phyloP scores from a whole-genome alignment of 1,140 invertebrate species.

The Hermetia illucens region DNA sequence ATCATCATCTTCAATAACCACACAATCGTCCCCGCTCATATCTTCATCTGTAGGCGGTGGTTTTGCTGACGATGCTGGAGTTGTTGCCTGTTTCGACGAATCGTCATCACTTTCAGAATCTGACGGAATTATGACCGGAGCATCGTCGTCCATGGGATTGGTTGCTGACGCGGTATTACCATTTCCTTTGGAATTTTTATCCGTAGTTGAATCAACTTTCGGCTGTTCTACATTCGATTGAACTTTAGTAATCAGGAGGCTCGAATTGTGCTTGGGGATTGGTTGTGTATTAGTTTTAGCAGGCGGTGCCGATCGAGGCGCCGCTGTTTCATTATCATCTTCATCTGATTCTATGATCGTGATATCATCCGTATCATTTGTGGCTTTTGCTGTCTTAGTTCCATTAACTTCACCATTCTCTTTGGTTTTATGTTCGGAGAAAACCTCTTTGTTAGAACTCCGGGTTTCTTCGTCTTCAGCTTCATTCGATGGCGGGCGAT shows the following conservation, averaged over 20 bases:
- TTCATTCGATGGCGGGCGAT: too few relatives aligned
- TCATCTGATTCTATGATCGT: slow-evolving; percentile 14
- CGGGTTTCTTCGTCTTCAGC: too few relatives aligned
- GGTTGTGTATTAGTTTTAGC: slow-evolving; percentile 10
- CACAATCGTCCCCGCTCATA: slow-evolving; percentile 42
- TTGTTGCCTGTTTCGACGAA: slow-evolving; percentile 5
- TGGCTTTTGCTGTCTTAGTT: slow-evolving; percentile 1
- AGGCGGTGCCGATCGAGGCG: slow-evolving; percentile 2
- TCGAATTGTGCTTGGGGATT: too few relatives aligned
- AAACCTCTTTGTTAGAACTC: too few relatives aligned
- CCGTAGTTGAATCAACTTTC: too few relatives aligned
- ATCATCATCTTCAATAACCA: slow-evolving; percentile 44
- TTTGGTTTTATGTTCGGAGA: slow-evolving; percentile 7
- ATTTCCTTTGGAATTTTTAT: slow-evolving; percentile 3
- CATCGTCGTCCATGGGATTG: slow-evolving; percentile 18
- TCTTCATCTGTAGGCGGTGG: slow-evolving; percentile 15
- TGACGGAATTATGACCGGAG: slow-evolving; percentile 19
- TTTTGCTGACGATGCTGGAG: slow-evolving; percentile 2
- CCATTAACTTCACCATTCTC: slow-evolving; percentile 16
- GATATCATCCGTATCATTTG: slow-evolving; percentile 6
- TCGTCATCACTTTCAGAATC: slow-evolving; percentile 11
- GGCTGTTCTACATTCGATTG: too few relatives aligned
- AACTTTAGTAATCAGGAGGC: too few relatives aligned
- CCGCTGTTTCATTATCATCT: slow-evolving; percentile 1
- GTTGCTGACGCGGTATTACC: slow-evolving; percentile 9